Evolutionary conservation across 2,888 invertebrate genomes (phyloP), one percentile per base, ranked within the genome.

Genomic region (Siphlonurus alternatus): DNA sequence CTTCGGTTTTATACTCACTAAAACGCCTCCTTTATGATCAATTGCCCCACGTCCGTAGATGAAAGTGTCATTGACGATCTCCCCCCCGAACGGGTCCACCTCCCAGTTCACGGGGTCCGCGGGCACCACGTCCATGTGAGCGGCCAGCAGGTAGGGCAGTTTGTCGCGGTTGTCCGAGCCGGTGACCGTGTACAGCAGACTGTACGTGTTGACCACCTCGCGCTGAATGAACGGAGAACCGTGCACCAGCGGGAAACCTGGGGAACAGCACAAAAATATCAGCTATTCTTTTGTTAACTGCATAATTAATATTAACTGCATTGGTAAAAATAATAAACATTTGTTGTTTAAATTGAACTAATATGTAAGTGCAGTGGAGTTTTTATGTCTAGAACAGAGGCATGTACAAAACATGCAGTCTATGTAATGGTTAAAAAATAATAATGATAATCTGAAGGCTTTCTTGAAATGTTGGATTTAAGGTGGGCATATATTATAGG

Each of bases 1-100:
- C 5, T 38, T 38, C 5, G 15, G 5, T 38, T 38, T 10, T 38
- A 38, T 15, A 61, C 66, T 68, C 70, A 77, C 78, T 74, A 79
- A 75, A 2, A 78, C 72, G 24, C 73, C 75, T 76, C 76, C 38
- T 67, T 78, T 78, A 64, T 71, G 73, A 70, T 78, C 77, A 60
- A 77, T 71, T 7, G 77, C 70, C 23, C 78, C 78, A 63, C 78
- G 69, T 1, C 73, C 77, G 69, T 76, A 77, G 20, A 78, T 72
- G 65, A 70, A 62, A 63, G 70, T 75, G 5, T 72, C 75, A 69
- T 76, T 72, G 19, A 70, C 69, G n/a, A 76, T 70, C 2, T 70
- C 67, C 0, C 74, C 77, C 59, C 68, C 70, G 68, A 78, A 78
- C 2, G 77, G 77, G 20, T 72, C 72, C 24, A 70, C 70, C 25